These are phyloP conservation scores for Amphipoea oculea DNA, from an alignment of 2,888 invertebrate species.

Conservation along the genomic window DNA sequence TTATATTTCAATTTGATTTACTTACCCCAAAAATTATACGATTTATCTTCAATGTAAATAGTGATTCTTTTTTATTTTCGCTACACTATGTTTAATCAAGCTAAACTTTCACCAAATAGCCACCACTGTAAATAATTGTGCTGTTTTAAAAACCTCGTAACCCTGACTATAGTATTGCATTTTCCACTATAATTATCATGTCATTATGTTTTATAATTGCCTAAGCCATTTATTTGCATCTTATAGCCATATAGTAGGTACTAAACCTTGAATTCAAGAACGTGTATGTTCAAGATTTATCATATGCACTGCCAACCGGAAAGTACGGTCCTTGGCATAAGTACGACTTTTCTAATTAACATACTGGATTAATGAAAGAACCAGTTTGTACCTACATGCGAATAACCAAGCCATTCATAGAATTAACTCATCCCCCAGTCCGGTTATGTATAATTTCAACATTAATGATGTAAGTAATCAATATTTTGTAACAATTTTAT, in stretches of 20 bases:
- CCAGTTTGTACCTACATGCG: neutral
- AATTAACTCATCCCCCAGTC: too few species aligned
- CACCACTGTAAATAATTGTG: neutral
- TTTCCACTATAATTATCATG: neutral
- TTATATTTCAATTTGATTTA: too few species aligned
- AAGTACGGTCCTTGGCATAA: constrained; percentile 1
- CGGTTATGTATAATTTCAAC: too few species aligned
- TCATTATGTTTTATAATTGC: neutral
- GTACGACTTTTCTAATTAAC: neutral
- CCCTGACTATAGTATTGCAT: neutral
- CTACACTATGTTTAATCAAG: neutral
- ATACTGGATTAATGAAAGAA: constrained; percentile 9
- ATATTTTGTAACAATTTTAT: too few species aligned
- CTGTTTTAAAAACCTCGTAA: neutral
- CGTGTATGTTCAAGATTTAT: constrained; percentile 9
- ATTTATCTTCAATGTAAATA: too few species aligned
- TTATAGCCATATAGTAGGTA: neutral
- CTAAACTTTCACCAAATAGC: neutral
- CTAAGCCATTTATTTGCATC: constrained; percentile 9
- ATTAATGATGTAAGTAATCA: too few species aligned
- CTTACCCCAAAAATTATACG: too few species aligned
- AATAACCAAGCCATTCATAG: too few species aligned
- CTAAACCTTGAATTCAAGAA: constrained; percentile 31
- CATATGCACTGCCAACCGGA: constrained; percentile 26
- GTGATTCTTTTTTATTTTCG: too few species aligned